phyloP scores from a whole-genome alignment of 2,113 vertebrate genomes.

The Saguinus midas region DNA sequence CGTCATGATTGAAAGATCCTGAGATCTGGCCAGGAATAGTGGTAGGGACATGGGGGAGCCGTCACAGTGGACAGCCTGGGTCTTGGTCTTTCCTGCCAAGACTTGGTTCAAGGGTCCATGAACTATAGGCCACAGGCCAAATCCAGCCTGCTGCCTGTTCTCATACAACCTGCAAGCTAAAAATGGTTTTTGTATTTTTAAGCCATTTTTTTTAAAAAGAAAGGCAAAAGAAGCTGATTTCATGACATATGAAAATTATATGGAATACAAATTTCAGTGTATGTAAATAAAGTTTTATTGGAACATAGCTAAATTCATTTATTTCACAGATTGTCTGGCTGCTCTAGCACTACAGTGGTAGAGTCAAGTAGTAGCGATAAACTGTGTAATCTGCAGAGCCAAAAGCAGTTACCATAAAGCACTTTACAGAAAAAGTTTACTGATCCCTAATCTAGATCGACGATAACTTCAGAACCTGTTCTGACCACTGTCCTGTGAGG shows the following conservation, averaged over 20 bases:
- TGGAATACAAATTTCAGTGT: neutral
- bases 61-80: neutral
- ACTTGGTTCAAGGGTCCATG: neutral
- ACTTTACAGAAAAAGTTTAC: neutral
- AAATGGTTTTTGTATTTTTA: neutral
- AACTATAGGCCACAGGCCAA: neutral
- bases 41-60: too few relatives aligned
- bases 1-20: neutral
- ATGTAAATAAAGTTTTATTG: neutral
- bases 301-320: neutral
- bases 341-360: rapidly evolving
- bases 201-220: neutral
- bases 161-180: neutral
- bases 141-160: neutral
- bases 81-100: neutral
- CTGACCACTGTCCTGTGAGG: neutral
- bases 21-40: neutral
- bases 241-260: neutral
- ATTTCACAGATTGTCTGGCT: neutral
- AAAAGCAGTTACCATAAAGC: neutral
- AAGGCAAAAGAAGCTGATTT: neutral
- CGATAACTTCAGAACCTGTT: neutral
- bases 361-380: neutral
- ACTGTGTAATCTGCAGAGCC: neutral
- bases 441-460: neutral